phyloP scores from a whole-genome alignment of 2,888 invertebrate genomes.

The Melolontha melolontha region DNA sequence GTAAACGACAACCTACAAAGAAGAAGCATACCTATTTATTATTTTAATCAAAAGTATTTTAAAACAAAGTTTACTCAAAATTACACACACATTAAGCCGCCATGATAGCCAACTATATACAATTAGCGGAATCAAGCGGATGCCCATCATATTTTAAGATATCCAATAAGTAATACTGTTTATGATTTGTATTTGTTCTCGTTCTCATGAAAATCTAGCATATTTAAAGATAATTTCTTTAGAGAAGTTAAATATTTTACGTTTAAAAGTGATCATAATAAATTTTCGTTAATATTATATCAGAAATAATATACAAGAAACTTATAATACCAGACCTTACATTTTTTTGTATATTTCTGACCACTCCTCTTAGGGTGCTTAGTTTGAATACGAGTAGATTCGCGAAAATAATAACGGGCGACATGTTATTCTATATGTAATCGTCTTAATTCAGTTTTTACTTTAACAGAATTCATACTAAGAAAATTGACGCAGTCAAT shows the following conservation, averaged over 20 bases:
- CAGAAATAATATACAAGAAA: background rate
- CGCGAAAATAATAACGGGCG: constrained; percentile 24
- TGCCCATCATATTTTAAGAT: constrained; percentile 8
- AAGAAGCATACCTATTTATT: too few relatives aligned
- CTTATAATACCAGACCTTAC: constrained; percentile 30
- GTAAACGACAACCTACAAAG: too few relatives aligned
- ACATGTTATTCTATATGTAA: constrained; percentile 16
- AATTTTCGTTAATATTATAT: background rate
- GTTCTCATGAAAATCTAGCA: too few relatives aligned
- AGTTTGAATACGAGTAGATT: constrained; percentile 26
- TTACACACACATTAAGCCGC: background rate
- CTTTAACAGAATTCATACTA: too few relatives aligned
- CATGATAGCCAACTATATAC: constrained; percentile 12
- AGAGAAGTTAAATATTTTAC: too few relatives aligned
- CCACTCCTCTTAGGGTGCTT: constrained; percentile 12
- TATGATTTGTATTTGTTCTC: too few relatives aligned
- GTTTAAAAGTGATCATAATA: too few relatives aligned
- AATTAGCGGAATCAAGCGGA: constrained; percentile 26
- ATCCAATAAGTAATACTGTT: constrained; percentile 6
- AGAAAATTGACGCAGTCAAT: too few relatives aligned
- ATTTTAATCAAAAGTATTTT: too few relatives aligned
- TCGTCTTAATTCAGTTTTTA: background rate
- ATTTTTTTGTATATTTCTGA: constrained; percentile 1
- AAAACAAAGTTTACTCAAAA: background rate
- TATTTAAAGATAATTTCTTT: too few relatives aligned